Percentiles rank a stretch among this genome's conserved stretches.
Conservation (phyloP, 2,797 vertebrate species). For the Psittacula derbiana region DNA sequence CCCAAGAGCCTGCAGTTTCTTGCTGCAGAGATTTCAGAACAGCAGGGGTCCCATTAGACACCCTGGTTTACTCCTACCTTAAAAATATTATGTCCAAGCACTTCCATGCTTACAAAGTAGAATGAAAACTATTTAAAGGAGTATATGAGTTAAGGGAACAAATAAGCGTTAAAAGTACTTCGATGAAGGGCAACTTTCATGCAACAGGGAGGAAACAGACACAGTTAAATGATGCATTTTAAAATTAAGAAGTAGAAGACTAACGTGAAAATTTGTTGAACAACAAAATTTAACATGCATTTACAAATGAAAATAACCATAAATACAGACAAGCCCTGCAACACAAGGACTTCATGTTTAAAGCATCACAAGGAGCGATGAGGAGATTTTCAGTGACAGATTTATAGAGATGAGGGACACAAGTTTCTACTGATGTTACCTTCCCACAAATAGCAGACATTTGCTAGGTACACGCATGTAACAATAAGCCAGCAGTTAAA, state of each 20-base stretch:
- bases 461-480: not conserved
- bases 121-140: conserved; percentile 71
- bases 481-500: conserved; percentile 19
- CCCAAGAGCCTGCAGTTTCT: conserved; percentile 51
- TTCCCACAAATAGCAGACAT: not conserved
- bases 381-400: conserved; percentile 9
- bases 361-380: conserved; percentile 13
- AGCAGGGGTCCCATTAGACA: conserved; percentile 70
- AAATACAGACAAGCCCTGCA: not conserved
- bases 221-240: not conserved
- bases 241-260: conserved; percentile 17
- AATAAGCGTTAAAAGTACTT: conserved; percentile 49
- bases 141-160: conserved; percentile 65
- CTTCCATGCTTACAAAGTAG: conserved; percentile 74
- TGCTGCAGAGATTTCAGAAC: conserved; percentile 69
- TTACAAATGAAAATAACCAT: not conserved
- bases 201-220: conserved; percentile 32
- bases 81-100: conserved; percentile 72
- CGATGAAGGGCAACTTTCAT: not conserved
- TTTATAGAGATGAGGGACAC: not conserved
- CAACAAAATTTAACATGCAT: not conserved
- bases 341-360: not conserved
- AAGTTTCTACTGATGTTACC: conserved; percentile 13
- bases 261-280: not conserved
- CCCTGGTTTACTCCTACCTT: conserved; percentile 71